A percentile compares a stretch with the other conserved stretches of the same genome.
Evolutionary conservation across 2,888 invertebrate species (phyloP).

Genomic region (Zaprionus obscuricornis): DNA sequence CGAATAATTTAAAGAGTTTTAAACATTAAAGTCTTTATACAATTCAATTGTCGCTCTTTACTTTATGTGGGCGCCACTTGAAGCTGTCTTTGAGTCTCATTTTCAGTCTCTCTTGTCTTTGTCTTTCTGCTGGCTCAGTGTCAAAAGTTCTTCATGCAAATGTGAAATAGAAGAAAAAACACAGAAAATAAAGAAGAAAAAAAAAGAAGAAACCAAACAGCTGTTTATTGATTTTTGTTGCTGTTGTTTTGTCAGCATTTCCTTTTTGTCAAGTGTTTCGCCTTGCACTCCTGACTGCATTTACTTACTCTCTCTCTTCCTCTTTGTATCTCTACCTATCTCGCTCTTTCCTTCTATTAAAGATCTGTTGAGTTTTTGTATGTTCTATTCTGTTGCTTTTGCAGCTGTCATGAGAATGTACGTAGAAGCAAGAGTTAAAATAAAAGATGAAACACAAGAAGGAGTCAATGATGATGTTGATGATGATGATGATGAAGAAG

Average conservation of each 20-base stretch:
- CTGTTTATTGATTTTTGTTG: constrained; percentile 48
- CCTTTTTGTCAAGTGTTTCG: constrained; percentile 51
- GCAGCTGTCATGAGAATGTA: constrained; percentile 15
- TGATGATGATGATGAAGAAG: constrained; percentile 13
- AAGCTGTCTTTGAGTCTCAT: constrained; percentile 14
- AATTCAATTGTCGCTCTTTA: constrained; percentile 24
- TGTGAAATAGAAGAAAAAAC: constrained; percentile 3
- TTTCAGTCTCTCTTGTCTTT: constrained; percentile 4
- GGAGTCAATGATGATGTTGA: not conserved
- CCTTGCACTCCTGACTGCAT: constrained; percentile 30
- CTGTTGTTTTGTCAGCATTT: constrained; percentile 36
- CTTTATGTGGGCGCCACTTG: constrained; percentile 57
- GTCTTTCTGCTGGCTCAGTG: constrained; percentile 47
- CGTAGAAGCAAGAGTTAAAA: too few species aligned
- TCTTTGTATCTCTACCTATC: not conserved
- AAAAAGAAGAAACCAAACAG: constrained; percentile 49
- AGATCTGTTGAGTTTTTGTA: constrained; percentile 16
- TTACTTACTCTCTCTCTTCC: not conserved
- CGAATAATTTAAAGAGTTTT: constrained; percentile 20
- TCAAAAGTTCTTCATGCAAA: constrained; percentile 53
- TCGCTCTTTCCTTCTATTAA: constrained; percentile 7
- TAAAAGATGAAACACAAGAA: not conserved
- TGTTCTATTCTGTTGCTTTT: not conserved
- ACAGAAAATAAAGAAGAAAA: constrained; percentile 4
- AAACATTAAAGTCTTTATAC: constrained; percentile 45